Conservation (phyloP, 2,113 vertebrate species). For the Abramis brama region DNA sequence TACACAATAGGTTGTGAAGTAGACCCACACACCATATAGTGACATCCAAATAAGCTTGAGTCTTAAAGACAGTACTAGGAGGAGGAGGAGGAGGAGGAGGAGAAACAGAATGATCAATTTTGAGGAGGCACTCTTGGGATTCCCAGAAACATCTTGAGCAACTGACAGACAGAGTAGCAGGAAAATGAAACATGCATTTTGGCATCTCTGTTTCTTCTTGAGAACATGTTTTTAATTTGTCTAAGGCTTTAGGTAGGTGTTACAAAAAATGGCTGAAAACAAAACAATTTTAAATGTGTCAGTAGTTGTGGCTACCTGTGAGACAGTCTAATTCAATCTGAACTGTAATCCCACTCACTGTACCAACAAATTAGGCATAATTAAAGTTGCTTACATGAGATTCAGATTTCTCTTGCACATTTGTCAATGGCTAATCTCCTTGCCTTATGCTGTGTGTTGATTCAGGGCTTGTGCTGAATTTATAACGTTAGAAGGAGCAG, state of each 20-base stretch:
- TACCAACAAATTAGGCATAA: conserved; percentile 21
- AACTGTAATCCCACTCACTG: conserved; percentile 30
- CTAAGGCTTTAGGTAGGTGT: conserved; percentile 14
- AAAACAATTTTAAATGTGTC: not conserved
- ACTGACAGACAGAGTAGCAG: conserved; percentile 23
- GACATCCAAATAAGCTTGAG: conserved; percentile 43
- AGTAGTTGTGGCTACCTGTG: conserved; percentile 5
- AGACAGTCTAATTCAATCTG: conserved; percentile 33
- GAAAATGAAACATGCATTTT: conserved; percentile 35
- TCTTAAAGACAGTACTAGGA: conserved; percentile 47
- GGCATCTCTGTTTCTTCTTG: conserved; percentile 13
- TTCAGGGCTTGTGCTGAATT: conserved; percentile 34
- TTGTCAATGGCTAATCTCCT: conserved; percentile 52
- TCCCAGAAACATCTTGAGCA: conserved; percentile 21
- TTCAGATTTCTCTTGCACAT: conserved; percentile 53
- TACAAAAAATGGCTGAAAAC: conserved; percentile 24
- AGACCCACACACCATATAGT: conserved; percentile 33
- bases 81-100: conserved; percentile 6
- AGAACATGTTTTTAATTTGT: conserved; percentile 27
- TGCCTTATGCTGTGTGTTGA: conserved; percentile 40
- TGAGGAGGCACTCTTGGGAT: conserved; percentile 30
- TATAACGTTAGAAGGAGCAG: not conserved
- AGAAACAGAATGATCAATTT: conserved; percentile 35
- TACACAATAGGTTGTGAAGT: conserved; percentile 44
- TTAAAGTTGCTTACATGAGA: conserved; percentile 56